phyloP scores from a whole-genome alignment of 2,113 vertebrate species.

The Okapia johnstoni region DNA sequence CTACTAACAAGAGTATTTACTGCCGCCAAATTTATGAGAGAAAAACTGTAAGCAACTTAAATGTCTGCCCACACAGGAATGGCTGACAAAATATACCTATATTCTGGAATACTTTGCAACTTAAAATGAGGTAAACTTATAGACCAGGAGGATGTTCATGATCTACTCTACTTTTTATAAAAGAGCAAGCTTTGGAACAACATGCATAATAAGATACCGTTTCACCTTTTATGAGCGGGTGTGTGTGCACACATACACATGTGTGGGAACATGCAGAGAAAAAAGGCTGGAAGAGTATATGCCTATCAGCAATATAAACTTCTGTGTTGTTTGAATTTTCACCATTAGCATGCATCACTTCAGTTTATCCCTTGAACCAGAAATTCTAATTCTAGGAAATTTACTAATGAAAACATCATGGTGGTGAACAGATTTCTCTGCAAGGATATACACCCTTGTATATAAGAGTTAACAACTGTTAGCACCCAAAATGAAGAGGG shows the following conservation, averaged over 20 bases:
- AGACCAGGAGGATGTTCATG: not conserved
- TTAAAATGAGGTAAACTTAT: not conserved
- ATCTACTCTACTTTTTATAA: not conserved
- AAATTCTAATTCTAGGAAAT: not conserved
- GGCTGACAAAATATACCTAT: not conserved
- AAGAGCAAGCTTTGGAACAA: not conserved
- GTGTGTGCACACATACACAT: not conserved
- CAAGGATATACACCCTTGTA: not conserved
- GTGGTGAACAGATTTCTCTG: not conserved
- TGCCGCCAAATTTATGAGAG: not conserved
- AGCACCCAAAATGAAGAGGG: not conserved
- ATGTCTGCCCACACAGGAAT: not conserved
- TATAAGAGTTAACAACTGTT: not conserved
- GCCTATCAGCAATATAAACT: not conserved
- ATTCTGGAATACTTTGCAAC: not conserved
- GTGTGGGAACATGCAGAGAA: not conserved
- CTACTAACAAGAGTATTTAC: not conserved
- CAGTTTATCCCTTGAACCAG: not conserved
- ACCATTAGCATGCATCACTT: not conserved
- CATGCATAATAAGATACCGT: not conserved
- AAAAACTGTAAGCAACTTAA: not conserved
- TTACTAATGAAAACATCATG: not conserved
- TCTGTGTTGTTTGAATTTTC: not conserved
- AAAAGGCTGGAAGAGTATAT: not conserved
- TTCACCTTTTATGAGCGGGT: not conserved